These are phyloP conservation scores for Tachina lurida DNA, from an alignment of 2,888 invertebrate species.

Conservation along the genomic window DNA sequence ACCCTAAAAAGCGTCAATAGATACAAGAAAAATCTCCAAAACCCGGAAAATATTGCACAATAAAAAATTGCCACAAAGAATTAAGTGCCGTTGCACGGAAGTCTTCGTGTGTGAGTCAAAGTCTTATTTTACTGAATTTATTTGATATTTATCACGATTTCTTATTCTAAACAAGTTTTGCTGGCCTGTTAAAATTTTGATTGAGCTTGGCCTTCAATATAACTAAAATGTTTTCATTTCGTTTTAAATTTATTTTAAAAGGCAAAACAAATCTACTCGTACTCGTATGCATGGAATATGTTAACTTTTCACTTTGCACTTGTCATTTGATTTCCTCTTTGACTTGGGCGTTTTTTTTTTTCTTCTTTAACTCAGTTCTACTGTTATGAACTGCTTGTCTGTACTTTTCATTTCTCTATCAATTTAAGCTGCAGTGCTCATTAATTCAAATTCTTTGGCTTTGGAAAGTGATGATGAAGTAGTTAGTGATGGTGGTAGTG, in stretches of 20 bases:
- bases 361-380: not conserved
- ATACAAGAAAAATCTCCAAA: no score
- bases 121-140: no score
- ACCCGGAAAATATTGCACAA: no score
- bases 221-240: not conserved
- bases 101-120: no score
- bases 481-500: slow-evolving; percentile 14
- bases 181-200: no score
- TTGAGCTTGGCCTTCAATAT: not conserved
- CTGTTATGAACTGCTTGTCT: slow-evolving; percentile 2
- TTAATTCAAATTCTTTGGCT: slow-evolving; percentile 61
- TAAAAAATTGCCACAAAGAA: no score
- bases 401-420: slow-evolving; percentile 31
- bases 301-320: slow-evolving; percentile 9
- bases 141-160: no score
- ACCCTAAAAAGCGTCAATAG: no score
- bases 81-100: no score
- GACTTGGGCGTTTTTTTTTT: not conserved
- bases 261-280: not conserved
- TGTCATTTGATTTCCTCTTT: no score
- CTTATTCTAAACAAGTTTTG: no score
- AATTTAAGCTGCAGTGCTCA: slow-evolving; percentile 65
- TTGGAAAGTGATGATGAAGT: slow-evolving; percentile 34
- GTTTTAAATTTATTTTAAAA: not conserved
- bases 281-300: slow-evolving; percentile 10